These are phyloP conservation scores for Aegotheles bennettii DNA, from an alignment of 2,113 vertebrate species.

Conservation along the genomic window DNA sequence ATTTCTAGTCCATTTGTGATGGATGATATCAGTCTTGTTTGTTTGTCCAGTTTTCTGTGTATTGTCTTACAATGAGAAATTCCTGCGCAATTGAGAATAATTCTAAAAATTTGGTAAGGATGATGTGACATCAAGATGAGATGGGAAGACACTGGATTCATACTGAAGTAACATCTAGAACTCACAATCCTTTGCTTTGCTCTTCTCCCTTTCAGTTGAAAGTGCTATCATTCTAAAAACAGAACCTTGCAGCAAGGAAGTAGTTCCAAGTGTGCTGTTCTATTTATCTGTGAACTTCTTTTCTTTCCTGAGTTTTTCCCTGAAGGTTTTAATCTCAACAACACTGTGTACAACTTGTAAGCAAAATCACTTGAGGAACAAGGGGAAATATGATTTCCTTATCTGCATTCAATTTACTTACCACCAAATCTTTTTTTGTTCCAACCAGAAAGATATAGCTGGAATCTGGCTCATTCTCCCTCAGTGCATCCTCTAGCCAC, in stretches of 20 bases:
- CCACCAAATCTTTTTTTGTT: slow-evolving; percentile 88
- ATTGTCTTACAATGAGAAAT: neutral
- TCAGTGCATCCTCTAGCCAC: slow-evolving; percentile 86
- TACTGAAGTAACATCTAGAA: neutral
- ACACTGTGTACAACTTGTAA: neutral
- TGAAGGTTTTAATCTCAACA: neutral
- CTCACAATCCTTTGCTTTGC: neutral
- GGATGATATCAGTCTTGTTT: neutral
- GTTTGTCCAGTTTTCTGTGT: neutral
- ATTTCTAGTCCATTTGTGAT: neutral
- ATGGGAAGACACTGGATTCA: neutral
- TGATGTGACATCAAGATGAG: neutral
- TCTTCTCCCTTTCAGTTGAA: neutral
- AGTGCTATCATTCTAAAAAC: neutral
- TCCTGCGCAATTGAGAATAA: neutral
- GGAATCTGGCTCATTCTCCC: slow-evolving; percentile 82
- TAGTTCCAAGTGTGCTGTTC: neutral
- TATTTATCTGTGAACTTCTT: neutral
- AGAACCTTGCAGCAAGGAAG: too few species aligned
- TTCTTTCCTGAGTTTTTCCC: neutral
- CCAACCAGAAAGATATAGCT: slow-evolving; percentile 86
- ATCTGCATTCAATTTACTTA: slow-evolving; percentile 59
- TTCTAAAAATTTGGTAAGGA: neutral
- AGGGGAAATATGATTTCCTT: neutral
- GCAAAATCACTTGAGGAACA: neutral